A percentile compares a stretch with the other conserved stretches of the same genome.
These are phyloP conservation scores for Paelopatides confundens DNA, from an alignment of 53 echinoderm and acorn worm genomes.

Conservation along the genomic window DNA sequence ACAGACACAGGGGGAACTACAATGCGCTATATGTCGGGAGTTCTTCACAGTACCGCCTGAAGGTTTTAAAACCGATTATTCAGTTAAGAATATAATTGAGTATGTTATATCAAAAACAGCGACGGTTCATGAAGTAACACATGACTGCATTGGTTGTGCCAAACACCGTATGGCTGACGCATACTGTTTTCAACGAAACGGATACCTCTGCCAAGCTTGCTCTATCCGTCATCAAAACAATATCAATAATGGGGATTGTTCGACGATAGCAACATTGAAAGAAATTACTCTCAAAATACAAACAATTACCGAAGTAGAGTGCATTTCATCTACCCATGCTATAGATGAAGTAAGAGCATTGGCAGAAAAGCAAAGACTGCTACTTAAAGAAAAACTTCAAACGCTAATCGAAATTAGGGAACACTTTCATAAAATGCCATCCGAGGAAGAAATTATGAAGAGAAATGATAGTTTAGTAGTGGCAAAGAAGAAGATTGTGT, in stretches of 20 bases:
- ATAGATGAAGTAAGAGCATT: not conserved
- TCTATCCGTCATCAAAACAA: not conserved
- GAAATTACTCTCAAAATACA: not conserved
- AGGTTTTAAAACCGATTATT: not conserved
- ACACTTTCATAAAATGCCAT: not conserved
- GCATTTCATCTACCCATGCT: not conserved
- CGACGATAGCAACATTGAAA: not conserved
- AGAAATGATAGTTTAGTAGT: not conserved
- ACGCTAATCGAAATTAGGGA: not conserved
- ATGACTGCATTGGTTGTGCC: not conserved
- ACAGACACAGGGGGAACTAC: not conserved
- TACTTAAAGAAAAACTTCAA: not conserved
- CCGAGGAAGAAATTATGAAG: not conserved
- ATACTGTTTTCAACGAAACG: not conserved
- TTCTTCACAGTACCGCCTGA: not conserved
- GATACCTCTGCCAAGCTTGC: not conserved
- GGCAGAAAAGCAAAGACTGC: not conserved
- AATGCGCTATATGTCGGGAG: not conserved
- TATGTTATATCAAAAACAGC: not conserved
- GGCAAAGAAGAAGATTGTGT: not conserved
- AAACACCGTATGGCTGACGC: not conserved
- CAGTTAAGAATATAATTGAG: not conserved
- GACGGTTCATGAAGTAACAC: not conserved
- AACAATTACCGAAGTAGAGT: not conserved
- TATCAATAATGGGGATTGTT: not conserved